Evolutionary conservation across 2,888 invertebrate species (phyloP), one percentile per base, ranked within the genome.

Genomic region (Amiota mariae): DNA sequence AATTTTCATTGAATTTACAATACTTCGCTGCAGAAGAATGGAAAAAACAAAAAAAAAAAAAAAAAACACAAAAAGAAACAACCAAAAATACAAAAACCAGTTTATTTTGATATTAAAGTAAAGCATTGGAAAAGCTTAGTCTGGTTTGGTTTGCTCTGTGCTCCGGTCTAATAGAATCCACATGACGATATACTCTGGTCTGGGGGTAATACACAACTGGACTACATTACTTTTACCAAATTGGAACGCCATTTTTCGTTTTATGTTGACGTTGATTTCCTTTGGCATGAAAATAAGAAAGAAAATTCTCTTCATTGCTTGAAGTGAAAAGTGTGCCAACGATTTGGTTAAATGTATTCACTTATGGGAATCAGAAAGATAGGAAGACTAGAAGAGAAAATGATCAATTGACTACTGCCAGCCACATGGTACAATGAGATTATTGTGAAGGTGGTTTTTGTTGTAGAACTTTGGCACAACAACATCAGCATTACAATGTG

Each of bases 321-420:
- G 9, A 49, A 20, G 18, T 36, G 24, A 68, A 68, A 68, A 68
- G 67, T 68, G 36, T 68, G 67, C 67, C 67, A 68, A 24, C 36
- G 15, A n/a, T 67, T 67, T 51, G 24, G 12, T 63, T 63, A 6
- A 24, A 24, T 24, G 24, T 24, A 24, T 24, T 24, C 59, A 36
- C 6, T 36, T 36, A 36, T 36, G 36, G 36, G 8, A n/a, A n/a
- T 6, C 6, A 36, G 36, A 36, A 36, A 36, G n/a, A n/a, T n/a
- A n/a, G n/a, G n/a, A n/a, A n/a, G n/a, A n/a, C 6, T 36, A 6
- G 8, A 36, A 36, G 36, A 36, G 36, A 36, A 6, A 36, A 36
- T 36, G 36, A 36, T 2, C 2, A 36, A 36, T 36, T 36, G 36
- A 2, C 36, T 6, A 6, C 6, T 36, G 36, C 8, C 36, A 36